Evolutionary conservation across 2,113 vertebrate species (phyloP).

Genomic region (Odobenus rosmarus): DNA sequence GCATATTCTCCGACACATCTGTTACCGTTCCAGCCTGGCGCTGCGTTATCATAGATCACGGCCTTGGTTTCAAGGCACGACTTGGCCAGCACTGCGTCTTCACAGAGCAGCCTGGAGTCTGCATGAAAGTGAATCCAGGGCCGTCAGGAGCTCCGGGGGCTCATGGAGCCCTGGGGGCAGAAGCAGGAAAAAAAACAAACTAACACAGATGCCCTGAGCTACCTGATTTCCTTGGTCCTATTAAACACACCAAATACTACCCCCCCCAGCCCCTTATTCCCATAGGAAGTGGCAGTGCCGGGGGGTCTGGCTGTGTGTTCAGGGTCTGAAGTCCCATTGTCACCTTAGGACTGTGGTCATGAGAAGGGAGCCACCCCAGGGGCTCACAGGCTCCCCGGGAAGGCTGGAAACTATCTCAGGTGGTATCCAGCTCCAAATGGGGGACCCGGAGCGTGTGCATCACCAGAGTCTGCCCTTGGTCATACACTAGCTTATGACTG

Average conservation of each 20-base stretch:
- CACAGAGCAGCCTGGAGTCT: not conserved
- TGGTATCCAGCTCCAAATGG: rapidly evolving
- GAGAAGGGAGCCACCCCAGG: not conserved
- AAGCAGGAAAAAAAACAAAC: not conserved
- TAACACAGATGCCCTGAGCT: not conserved
- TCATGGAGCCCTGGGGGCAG: not conserved
- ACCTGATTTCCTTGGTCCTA: not conserved
- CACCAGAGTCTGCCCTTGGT: too few relatives aligned
- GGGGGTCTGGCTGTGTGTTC: not conserved
- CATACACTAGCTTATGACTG: not conserved
- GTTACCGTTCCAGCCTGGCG: not conserved
- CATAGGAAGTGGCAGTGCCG: rapidly evolving
- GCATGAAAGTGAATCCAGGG: not conserved
- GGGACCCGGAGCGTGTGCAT: not conserved
- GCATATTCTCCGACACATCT: conserved; percentile 17
- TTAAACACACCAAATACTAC: not conserved
- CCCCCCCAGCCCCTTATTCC: not conserved
- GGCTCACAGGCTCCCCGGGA: rapidly evolving
- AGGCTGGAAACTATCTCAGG: rapidly evolving
- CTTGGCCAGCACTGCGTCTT: rapidly evolving
- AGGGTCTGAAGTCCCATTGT: not conserved
- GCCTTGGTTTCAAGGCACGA: not conserved
- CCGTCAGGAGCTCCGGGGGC: not conserved
- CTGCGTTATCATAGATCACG: not conserved
- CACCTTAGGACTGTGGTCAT: not conserved